These are phyloP conservation scores for Palythoa grandis DNA, from an alignment of 92 coral and sea anemone species.

Conservation along the genomic window DNA sequence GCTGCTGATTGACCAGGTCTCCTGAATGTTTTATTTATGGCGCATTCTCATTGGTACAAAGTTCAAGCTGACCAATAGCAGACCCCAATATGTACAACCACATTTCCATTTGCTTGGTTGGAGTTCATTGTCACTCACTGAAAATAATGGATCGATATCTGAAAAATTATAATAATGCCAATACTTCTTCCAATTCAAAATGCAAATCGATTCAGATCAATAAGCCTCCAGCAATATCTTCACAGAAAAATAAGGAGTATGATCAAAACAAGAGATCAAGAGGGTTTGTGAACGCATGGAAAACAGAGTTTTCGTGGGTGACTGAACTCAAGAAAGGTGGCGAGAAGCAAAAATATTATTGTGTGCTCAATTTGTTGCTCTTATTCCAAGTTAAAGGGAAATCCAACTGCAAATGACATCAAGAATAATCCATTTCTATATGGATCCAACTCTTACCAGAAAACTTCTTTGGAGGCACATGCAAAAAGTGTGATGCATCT, in stretches of 20 bases:
- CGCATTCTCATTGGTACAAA: too few species aligned
- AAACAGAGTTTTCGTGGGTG: slow-evolving; percentile 54
- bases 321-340: slow-evolving; percentile 30
- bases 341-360: neutral
- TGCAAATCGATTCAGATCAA: slow-evolving; percentile 19
- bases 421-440: slow-evolving; percentile 44
- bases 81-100: too few species aligned
- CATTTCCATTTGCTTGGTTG: too few species aligned
- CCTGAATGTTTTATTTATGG: too few species aligned
- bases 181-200: slow-evolving; percentile 12
- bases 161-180: slow-evolving; percentile 13
- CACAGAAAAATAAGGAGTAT: slow-evolving; percentile 49
- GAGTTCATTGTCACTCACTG: too few species aligned
- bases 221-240: slow-evolving; percentile 40
- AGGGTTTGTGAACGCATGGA: slow-evolving; percentile 46
- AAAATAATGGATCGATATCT: too few species aligned
- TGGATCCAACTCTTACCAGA: slow-evolving; percentile 34
- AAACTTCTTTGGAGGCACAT: slow-evolving; percentile 33
- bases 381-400: slow-evolving; percentile 28
- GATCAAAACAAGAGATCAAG: too few species aligned
- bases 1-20: too few species aligned
- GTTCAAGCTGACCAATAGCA: too few species aligned
- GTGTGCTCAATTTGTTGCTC: slow-evolving; percentile 11
- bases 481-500: slow-evolving; percentile 38
- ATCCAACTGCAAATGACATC: slow-evolving; percentile 29